These are phyloP conservation scores for Leptopilina boulardi DNA, from an alignment of 1,140 invertebrate genomes.

Conservation along the genomic window DNA sequence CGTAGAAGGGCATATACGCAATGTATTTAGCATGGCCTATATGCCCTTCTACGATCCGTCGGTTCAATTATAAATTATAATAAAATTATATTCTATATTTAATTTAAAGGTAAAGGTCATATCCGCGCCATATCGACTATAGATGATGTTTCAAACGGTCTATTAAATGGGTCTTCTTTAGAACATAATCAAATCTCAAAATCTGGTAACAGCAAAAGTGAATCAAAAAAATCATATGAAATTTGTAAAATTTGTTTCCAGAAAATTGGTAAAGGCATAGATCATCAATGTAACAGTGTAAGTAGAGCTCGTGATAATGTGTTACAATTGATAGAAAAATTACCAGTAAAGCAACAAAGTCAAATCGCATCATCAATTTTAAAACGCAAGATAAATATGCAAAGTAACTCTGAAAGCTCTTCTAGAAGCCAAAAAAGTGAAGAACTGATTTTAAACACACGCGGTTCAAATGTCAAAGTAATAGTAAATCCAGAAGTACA, in stretches of 20 bases:
- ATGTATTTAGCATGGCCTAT: too few relatives aligned
- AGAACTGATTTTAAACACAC: neutral
- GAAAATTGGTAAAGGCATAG: neutral
- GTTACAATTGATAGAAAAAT: neutral
- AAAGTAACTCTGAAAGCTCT: neutral
- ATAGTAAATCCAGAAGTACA: neutral
- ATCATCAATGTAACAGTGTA: neutral
- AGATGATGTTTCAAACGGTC: neutral
- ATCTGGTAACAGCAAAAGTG: neutral
- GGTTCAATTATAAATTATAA: too few relatives aligned
- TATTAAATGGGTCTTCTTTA: neutral
- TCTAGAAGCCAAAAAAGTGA: neutral
- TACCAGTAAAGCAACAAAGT: neutral
- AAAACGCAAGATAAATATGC: neutral
- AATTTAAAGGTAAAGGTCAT: constrained; percentile 2
- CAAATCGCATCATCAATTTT: neutral
- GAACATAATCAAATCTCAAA: neutral
- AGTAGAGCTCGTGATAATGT: constrained; percentile 5
- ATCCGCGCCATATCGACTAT: neutral
- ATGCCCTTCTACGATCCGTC: too few relatives aligned
- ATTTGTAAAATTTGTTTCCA: neutral
- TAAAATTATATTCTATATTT: too few relatives aligned
- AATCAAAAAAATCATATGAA: neutral
- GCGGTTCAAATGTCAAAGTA: neutral
- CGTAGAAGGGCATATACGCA: neutral